These are phyloP conservation scores for Apotomis betuletana DNA, from an alignment of 2,888 invertebrate genomes.

Conservation along the genomic window DNA sequence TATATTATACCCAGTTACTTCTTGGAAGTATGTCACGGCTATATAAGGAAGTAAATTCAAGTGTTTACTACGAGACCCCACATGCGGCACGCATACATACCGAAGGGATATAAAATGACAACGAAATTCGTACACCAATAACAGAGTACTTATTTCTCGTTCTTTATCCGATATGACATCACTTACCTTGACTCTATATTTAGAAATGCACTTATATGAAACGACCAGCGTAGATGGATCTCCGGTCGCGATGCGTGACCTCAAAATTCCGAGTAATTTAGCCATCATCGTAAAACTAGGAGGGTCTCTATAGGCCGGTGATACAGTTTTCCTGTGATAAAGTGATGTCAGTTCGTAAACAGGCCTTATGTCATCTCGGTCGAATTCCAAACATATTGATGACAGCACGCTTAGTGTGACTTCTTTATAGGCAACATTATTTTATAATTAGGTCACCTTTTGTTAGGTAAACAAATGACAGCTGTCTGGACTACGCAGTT, in stretches of 20 bases:
- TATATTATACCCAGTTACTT: slow-evolving; percentile 5
- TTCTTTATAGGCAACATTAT: slow-evolving; percentile 34
- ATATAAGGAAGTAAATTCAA: slow-evolving; percentile 42
- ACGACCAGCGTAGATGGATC: slow-evolving; percentile 53
- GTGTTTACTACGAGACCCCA: slow-evolving; percentile 15
- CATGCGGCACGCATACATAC: slow-evolving; percentile 4
- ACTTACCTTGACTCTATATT: slow-evolving; percentile 65
- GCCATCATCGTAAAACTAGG: slow-evolving; percentile 48
- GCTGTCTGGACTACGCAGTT: slow-evolving; percentile 1
- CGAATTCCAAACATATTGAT: slow-evolving; percentile 42
- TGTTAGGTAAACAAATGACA: slow-evolving; percentile 34
- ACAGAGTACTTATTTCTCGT: slow-evolving; percentile 40
- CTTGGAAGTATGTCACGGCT: slow-evolving; percentile 43
- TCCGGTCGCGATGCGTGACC: slow-evolving; percentile 55
- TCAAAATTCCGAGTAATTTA: slow-evolving; percentile 49
- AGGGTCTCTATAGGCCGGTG: slow-evolving; percentile 58
- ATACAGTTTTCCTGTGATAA: slow-evolving; percentile 52
- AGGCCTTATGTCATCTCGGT: slow-evolving; percentile 53
- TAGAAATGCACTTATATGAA: slow-evolving; percentile 69
- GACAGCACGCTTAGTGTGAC: slow-evolving; percentile 20
- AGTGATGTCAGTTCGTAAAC: slow-evolving; percentile 69
- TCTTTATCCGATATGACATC: slow-evolving; percentile 61
- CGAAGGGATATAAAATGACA: slow-evolving; percentile 4
- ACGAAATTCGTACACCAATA: slow-evolving; percentile 19
- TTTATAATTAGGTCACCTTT: slow-evolving; percentile 41